phyloP scores from a whole-genome alignment of 2,113 vertebrate species.

The Nannospalax galili region DNA sequence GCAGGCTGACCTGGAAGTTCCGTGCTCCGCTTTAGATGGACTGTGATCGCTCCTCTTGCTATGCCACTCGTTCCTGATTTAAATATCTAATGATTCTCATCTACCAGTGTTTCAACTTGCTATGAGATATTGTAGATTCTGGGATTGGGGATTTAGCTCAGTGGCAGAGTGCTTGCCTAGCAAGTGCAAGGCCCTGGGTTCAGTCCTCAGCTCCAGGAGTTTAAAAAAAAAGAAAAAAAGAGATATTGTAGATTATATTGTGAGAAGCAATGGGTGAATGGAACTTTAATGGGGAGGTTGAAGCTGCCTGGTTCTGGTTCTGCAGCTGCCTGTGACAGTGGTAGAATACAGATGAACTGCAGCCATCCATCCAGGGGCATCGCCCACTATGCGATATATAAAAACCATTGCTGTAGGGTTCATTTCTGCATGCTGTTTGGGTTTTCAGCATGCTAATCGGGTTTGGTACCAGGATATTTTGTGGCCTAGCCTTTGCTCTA shows the following conservation, averaged over 20 bases:
- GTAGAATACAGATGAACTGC: conserved; percentile 68
- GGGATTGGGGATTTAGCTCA: too few relatives aligned
- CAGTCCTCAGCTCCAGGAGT: too few relatives aligned
- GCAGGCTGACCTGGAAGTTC: conserved; percentile 53
- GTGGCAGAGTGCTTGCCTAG: too few relatives aligned
- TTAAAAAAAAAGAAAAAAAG: too few relatives aligned
- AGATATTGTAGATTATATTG: conserved; percentile 82
- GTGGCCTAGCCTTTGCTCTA: conserved; percentile 60
- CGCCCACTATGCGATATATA: conserved; percentile 75
- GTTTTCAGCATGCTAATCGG: conserved; percentile 45
- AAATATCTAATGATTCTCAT: conserved; percentile 86
- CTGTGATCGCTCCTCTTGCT: conserved; percentile 76
- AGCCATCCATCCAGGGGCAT: conserved; percentile 67
- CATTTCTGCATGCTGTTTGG: conserved; percentile 65
- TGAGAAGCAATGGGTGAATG: conserved; percentile 84
- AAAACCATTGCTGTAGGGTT: conserved; percentile 68
- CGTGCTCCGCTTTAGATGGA: conserved; percentile 56
- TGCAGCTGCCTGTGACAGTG: conserved; percentile 84
- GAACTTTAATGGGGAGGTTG: conserved; percentile 82
- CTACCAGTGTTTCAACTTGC: conserved; percentile 85
- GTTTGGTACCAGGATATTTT: conserved; percentile 64
- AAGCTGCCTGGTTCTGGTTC: conserved; percentile 65
- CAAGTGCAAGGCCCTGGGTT: too few relatives aligned
- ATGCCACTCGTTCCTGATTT: conserved; percentile 74
- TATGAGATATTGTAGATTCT: conserved; percentile 81